A percentile compares a stretch with the other conserved stretches of the same genome.
Evolutionary conservation across 2,797 vertebrate species (phyloP).

Genomic region (Streptopelia turtur): DNA sequence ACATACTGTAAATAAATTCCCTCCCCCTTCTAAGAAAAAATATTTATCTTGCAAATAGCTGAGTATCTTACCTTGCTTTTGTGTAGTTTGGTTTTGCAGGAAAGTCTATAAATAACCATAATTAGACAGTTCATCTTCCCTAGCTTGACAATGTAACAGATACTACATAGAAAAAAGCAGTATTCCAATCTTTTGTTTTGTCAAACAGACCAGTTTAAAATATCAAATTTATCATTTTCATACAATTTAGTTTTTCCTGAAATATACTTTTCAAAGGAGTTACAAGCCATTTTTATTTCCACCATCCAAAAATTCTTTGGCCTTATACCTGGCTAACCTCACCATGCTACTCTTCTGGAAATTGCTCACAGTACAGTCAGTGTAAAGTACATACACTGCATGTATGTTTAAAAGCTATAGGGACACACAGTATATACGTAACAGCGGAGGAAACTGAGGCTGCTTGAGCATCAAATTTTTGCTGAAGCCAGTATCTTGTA

Average conservation of each 20-base stretch:
- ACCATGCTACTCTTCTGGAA: constrained; percentile 78
- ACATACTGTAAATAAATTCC: not conserved
- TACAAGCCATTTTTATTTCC: constrained; percentile 70
- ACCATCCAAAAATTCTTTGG: constrained; percentile 58
- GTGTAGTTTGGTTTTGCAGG: constrained; percentile 61
- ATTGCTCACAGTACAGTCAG: constrained; percentile 7
- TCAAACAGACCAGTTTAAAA: constrained; percentile 32
- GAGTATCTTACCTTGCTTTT: constrained; percentile 55
- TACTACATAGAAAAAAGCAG: constrained; percentile 38
- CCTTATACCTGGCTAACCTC: constrained; percentile 75
- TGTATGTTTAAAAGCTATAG: not conserved
- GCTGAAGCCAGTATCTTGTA: not conserved
- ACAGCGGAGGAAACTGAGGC: constrained; percentile 22
- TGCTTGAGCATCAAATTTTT: not conserved
- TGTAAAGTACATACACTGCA: not conserved
- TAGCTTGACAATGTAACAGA: constrained; percentile 52
- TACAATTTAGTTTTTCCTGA: constrained; percentile 56
- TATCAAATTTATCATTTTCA: constrained; percentile 25
- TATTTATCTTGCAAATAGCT: constrained; percentile 48
- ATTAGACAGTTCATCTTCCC: constrained; percentile 70
- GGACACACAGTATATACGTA: not conserved
- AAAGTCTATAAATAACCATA: constrained; percentile 68
- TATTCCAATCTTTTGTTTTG: constrained; percentile 43
- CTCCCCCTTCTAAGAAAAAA: constrained; percentile 40
- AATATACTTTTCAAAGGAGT: constrained; percentile 33